Evolutionary conservation across 2,797 vertebrate genomes (phyloP), one percentile per base, ranked within the genome.

Genomic region (Phataginus tricuspis): DNA sequence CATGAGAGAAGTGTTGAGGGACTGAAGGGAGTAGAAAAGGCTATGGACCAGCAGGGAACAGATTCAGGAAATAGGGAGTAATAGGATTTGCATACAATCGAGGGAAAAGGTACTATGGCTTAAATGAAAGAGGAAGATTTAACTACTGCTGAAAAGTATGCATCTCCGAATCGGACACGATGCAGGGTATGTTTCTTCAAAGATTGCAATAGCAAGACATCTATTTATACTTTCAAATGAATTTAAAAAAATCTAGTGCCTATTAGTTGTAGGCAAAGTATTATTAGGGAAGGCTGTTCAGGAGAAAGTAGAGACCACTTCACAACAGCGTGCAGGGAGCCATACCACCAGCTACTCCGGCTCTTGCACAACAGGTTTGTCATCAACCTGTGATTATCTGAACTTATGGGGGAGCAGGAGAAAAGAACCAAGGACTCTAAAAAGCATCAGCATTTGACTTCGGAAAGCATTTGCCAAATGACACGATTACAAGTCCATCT

Each of bases 381-480:
- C n/a, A 83, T 34, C 34, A 84, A 55, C 34, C 74, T 78, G 72
- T 61, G 57, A 86, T 78, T 86, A 53, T 69, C 27, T 61, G 53
- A 93, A 57, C 29, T 85, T 92, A 86, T 18, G 7, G 1, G 6
- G 13, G 10, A 79, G 21, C 21, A 91, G 37, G 80, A 84, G 64
- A 45, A 83, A 49, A 72, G 34, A 96, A 27, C 13, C n/a, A 18
- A 71, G 37, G 63, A 85, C 71, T 77, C 64, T 18, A 49, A 64
- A 91, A 94, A 82, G 3, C 39, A 91, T 66, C 78, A 75, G 29
- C 55, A 53, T 77, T 91, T 90, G 74, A 68, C 64, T 94, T 77
- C 51, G 13, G 51, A 96, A 86, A 91, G 72, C 19, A 88, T 77
- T 86, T 91, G 84, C 79, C 68, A 85, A 78, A 64, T 53, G n/a